Evolutionary conservation across 2,113 vertebrate species (phyloP).

Genomic region (Solea solea): DNA sequence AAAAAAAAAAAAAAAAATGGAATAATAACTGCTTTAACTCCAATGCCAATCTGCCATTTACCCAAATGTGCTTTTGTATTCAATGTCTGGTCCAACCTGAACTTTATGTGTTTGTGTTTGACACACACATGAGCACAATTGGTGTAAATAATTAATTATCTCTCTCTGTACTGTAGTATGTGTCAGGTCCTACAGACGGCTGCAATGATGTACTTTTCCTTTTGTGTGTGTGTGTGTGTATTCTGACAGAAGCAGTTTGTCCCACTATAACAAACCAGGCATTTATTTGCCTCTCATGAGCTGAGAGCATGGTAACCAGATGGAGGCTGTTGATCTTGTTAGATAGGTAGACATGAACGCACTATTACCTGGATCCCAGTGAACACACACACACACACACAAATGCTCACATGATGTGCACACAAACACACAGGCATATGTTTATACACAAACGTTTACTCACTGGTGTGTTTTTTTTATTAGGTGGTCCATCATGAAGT

Average conservation of each 20-base stretch:
- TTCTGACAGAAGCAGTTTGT: conserved; percentile 32
- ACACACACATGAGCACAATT: too few species aligned
- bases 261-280: conserved; percentile 52
- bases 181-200: too few species aligned
- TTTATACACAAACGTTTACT: conserved; percentile 12
- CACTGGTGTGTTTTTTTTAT: background rate
- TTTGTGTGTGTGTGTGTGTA: conserved; percentile 26
- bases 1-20: conserved; percentile 6
- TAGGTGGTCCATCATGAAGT: conserved; percentile 25
- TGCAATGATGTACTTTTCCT: conserved; percentile 8
- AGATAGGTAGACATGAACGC: conserved; percentile 71
- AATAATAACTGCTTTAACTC: background rate
- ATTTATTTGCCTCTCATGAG: conserved; percentile 69
- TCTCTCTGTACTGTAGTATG: too few species aligned
- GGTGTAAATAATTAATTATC: too few species aligned
- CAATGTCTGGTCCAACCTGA: background rate
- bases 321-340: conserved; percentile 81
- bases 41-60: background rate
- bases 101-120: too few species aligned
- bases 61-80: background rate
- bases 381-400: conserved; percentile 64
- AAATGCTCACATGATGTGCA: conserved; percentile 46
- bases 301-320: conserved; percentile 73
- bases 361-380: conserved; percentile 74
- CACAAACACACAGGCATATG: conserved; percentile 16